These are phyloP conservation scores for Solen grandis DNA, from an alignment of 1,140 invertebrate genomes.

Conservation along the genomic window DNA sequence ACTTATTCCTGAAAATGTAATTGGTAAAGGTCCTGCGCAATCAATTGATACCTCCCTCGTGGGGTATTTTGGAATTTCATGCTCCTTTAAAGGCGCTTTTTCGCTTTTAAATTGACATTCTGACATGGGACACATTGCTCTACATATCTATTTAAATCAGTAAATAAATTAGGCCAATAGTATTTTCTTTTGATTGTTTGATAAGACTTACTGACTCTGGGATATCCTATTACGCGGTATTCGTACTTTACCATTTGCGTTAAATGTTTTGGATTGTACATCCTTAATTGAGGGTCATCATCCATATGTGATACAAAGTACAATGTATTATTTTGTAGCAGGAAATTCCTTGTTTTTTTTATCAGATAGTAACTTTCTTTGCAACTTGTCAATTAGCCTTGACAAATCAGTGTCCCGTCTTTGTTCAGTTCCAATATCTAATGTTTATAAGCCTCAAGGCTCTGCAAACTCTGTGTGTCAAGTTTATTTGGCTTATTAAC, in stretches of 20 bases:
- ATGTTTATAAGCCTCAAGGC: not conserved
- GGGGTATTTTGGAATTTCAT: not conserved
- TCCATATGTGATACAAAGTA: not conserved
- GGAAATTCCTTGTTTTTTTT: too few species aligned
- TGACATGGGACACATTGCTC: too few species aligned
- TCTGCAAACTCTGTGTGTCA: not conserved
- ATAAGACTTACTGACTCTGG: not conserved
- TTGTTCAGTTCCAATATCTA: not conserved
- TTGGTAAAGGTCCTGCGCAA: not conserved
- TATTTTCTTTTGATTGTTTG: too few species aligned
- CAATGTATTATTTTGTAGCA: not conserved
- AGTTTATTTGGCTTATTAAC: not conserved
- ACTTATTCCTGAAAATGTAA: not conserved
- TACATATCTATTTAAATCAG: too few species aligned
- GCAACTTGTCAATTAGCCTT: too few species aligned
- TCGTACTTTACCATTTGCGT: not conserved
- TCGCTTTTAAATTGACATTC: too few species aligned
- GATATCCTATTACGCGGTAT: not conserved
- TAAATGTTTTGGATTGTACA: not conserved
- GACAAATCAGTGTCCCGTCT: too few species aligned
- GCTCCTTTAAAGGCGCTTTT: too few species aligned
- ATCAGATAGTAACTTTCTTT: too few species aligned
- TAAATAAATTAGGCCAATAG: too few species aligned
- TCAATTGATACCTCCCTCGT: not conserved
- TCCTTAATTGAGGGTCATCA: not conserved